Evolutionary conservation across 1,140 invertebrate genomes (phyloP), one percentile per base, ranked within the genome.

Genomic region (Drosophila melanogaster): DNA sequence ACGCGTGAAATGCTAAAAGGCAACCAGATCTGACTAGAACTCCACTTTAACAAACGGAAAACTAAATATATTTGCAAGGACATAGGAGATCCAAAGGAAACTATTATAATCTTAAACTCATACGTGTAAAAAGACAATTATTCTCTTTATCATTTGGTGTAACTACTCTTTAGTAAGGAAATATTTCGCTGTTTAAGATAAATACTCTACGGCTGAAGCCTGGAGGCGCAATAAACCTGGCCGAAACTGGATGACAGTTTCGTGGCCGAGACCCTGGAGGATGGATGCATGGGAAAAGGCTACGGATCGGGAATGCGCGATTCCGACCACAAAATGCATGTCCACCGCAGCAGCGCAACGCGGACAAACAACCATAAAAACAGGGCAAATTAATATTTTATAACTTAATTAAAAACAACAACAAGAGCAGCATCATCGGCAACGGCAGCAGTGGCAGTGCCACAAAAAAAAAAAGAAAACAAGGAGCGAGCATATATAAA

Each of bases 321-420:
- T 46, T 71, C 53, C 37, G 46, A 83, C 79, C 79, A 70, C 79
- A 79, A 81, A 81, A 83, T 83, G 79, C 79, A 81, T 83, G 74
- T 78, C 79, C 75, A 81, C 79, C 79, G 56, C 79, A 81, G 62
- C 33, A 55, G 49, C 72, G 24, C 62, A 69, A 15, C 72, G 51
- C 35, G 41, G 26, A 66, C 37, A 64, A 50, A 72, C 59, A 67
- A 55, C 57, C 55, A 60, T 70, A 80, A 57, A 57, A 80, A 76
- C 57, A 81, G 57, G 54, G 51, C 75, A 83, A 83, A 83, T 83
- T 83, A 83, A 83, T 83, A 83, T 83, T 83, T 83, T 83, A 83
- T 83, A 84, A 83, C 79, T 83, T 83, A 83, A 83, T 83, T 83
- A 83, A 83, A 83, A 84, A 84, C 80, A 81, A 71, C 64, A 70